Base-by-base conservation (phyloP, 2,113 vertebrate genomes). In the Paramisgurnus dabryanus region DNA sequence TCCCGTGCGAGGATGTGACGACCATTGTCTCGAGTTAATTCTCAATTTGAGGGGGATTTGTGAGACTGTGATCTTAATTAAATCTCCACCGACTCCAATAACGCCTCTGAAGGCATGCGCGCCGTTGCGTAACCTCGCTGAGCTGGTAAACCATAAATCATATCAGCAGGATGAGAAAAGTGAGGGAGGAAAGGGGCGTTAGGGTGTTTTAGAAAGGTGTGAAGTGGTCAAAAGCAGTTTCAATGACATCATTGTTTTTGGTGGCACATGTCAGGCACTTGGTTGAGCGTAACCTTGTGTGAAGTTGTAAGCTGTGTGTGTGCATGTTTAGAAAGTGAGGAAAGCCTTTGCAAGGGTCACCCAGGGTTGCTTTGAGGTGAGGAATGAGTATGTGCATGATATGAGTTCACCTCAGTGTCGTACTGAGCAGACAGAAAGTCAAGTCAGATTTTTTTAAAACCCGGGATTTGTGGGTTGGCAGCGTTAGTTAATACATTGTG, bases 21-120 rank as follows among this genome's bases (percentile, higher is more conserved):
- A 92, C 92, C 92, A 94, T 96, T 97, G 95, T 98, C 94, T 96
- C 93, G 89, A 89, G 89, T 92, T 92, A 93, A 93, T 94, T 95
- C 95, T 94, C 91, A 8, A 93, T 96, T 94, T 95, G 93, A 95
- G 94, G 95, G 90, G 95, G 94, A 95, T 96, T 97, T 96, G 95
- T 92, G 90, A 92, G 92, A 89, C 94, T 94, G 94, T 93, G 94
- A 97, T 96, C 95, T 95, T 96, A 98, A 97, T 98, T 97, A 98
- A 97, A 98, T 96, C 95, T 96, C 94, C 94, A 92, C 92, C 89
- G 92, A 93, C 93, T 95, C 91, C 93, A 96, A 95, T 95, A 94
- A 94, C 89, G 90, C 92, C 91, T 94, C 94, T 95, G 92, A 95
- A 95, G 92, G 93, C 94, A 92, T 87, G 92, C 91, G 92, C 92